These are phyloP conservation scores for Florisuga fusca DNA, from an alignment of 2,797 vertebrate genomes.

Conservation along the genomic window DNA sequence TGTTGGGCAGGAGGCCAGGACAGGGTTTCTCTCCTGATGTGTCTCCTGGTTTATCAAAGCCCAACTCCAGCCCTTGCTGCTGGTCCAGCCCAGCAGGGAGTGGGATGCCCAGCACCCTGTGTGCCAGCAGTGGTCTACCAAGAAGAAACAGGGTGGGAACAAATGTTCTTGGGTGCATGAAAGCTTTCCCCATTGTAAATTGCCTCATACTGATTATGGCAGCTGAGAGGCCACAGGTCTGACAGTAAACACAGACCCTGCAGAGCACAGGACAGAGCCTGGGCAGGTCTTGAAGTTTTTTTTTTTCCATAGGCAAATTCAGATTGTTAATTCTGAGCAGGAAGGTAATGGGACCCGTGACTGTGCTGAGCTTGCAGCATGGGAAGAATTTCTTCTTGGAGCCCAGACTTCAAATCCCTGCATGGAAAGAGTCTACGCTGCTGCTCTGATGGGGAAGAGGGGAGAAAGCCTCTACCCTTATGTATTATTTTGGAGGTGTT, in stretches of 20 bases:
- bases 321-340: background rate
- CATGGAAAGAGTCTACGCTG: background rate
- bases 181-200: background rate
- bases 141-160: background rate
- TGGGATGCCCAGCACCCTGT: fast-evolving
- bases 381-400: background rate
- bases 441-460: background rate
- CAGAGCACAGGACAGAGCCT: background rate
- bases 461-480: background rate
- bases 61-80: background rate
- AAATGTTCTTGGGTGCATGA: background rate
- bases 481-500: background rate
- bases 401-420: background rate
- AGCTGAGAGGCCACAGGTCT: background rate
- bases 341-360: background rate
- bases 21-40: background rate
- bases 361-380: background rate
- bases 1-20: background rate
- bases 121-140: background rate
- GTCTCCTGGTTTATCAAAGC: background rate
- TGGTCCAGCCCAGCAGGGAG: background rate
- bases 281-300: background rate
- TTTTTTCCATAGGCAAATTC: background rate
- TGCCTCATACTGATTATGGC: background rate
- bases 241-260: background rate